Base-by-base conservation (phyloP, 2,113 vertebrate species). In the Oenanthe oenanthe region DNA sequence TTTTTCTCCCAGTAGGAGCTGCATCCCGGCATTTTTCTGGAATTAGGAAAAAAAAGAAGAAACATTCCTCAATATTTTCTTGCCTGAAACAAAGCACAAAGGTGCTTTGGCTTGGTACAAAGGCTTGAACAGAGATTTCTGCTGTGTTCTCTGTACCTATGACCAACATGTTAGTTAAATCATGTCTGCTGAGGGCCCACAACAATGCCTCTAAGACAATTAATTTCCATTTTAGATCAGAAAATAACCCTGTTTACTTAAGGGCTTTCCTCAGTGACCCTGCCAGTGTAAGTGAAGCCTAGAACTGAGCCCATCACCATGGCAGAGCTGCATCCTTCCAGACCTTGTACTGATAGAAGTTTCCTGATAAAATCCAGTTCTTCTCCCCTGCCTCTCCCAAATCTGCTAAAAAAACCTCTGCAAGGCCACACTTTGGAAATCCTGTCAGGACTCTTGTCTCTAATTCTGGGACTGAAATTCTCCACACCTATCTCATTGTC, bases 11-110 rank as follows among this genome's bases (percentile, higher is more conserved):
- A 58, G 14, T 20, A 63, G 40, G 53, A 86, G 57, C 71, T 71
- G 57, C 76, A 66, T 71, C 80, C 91, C 62, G 54, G 76, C 61
- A 54, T 82, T 91, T 91, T 93, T 89, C 76, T 86, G 72, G 53
- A 71, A 61, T 81, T 47, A 14, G 61, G 18, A 54, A 56, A 40
- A 12, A 47, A 66, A 32, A 18, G 36, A 50, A 50, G 24, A 48
- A 50, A 36, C n/a, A 5, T 54, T 71, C 65, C 45, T 70, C 36
- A 25, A 31, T 40, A 54, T 88, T 81, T 85, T 78, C 53, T 78
- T 75, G 51, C 66, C 48, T 61, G 48, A 79, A 82, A 61, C 40
- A 62, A 85, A 68, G 51, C 56, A 51, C 25, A 50, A 13, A 54
- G 34, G 34, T 36, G 34, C 34, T 36, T 36, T 36, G 34, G 34